Base-by-base conservation (phyloP, 2,797 vertebrate species). In the Botia almorhae region DNA sequence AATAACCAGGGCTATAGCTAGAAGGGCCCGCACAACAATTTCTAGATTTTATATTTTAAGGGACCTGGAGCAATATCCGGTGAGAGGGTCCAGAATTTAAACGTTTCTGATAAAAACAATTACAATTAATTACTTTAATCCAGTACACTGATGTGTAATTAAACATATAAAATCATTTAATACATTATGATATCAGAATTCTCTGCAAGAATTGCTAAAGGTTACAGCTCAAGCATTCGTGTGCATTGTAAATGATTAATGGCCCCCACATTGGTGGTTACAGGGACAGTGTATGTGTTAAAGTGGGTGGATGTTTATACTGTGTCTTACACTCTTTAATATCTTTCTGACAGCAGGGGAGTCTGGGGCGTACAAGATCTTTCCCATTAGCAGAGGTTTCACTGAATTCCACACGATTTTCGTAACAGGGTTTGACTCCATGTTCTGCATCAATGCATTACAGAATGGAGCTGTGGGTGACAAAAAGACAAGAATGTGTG, bases 341-440 rank as follows among this genome's bases (percentile, higher is more conserved):
- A 98, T 96, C 90, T 93, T 91, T 84, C 78, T 91, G 64, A 94
- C 91, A 68, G 95, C 93, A 26, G 95, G 96, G 82, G 95, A 95
- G 92, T 98, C 93, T 0, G 97, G 97, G 84, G 96, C 90, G 87
- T 95, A 98, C 70, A 99, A 94, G 87, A 99, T 95, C 94, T 98
- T 98, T 87, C 98, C 98, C 97, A 98, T 98, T 90, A 99, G 90
- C 89, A 99, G 91, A 69, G 97, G 98, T 85, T 99, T 99, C 88
- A 96, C 93, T 71, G 96, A 93, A 89, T 91, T 97, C 98, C 98
- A 99, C 82, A 95, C 92, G 69, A 98, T 96, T 93, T 96, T 98
- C 61, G 96, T 97, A 87, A 97, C 84, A 71, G 97, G 95, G 87
- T 97, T 97, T 82, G 97, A 96, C 94, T 99, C 97, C 93, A 99